Evolutionary conservation across 2,797 vertebrate genomes (phyloP), one percentile per base, ranked within the genome.

Genomic region (Meriones psammophilus): DNA sequence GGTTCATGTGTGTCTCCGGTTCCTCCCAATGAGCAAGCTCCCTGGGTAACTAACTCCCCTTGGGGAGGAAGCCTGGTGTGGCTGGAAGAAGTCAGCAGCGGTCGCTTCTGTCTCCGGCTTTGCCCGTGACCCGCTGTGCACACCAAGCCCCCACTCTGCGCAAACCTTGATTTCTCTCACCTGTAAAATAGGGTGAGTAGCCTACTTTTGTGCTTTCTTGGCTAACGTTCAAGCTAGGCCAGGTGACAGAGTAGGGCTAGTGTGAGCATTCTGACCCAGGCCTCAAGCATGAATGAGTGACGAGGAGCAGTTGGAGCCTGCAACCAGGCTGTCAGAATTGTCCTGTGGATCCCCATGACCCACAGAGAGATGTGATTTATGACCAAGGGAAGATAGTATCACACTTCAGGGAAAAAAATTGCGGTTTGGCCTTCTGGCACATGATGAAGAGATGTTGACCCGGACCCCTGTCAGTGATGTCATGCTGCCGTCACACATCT

Each of bases 151-250:
- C 17, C 58, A 26, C 68, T 78, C 89, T 46, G 13, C 66, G 3
- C 36, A 88, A 84, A 68, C n/a, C 56, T 93, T 30, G 2, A 28
- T 66, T 88, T 95, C 89, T 89, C 58, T 95, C n/a, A 58, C 36
- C n/a, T 96, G 39, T 13, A 93, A 73, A 77, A 80, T 17, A 66
- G 26, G 76, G 73, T 30, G 10, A 28, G 77, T 17, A 89, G 7
- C 8, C 36, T 68, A 71, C 46, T 77, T 88, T 86, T 54, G 13
- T 64, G 36, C 22, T 14, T 68, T 15, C 69, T 64, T 66, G 42
- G 54, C 4, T 94, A 69, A 69, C 1, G 3, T 17, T 17, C 56
- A 24, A 54, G 42, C 22, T 58, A 58, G 9, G 33, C 50, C 17
- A 28, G 12, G 58, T 8, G 60, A 89, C 4, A 86, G 3, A 5